Percentiles rank a stretch among this genome's conserved stretches.
Conservation (phyloP, 1,140 invertebrate species). For the Bombus pascuorum region DNA sequence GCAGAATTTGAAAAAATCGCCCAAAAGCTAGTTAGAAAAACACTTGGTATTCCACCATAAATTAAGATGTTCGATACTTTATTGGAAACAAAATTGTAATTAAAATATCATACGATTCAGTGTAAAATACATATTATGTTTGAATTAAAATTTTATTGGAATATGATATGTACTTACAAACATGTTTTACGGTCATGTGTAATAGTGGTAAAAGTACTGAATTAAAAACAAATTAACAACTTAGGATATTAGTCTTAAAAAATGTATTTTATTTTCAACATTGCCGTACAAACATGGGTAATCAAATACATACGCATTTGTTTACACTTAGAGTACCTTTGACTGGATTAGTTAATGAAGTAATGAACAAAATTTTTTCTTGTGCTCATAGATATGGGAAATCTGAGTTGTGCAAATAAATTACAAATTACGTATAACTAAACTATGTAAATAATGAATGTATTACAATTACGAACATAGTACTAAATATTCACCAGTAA, state of each 20-base stretch:
- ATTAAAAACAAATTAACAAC: background rate
- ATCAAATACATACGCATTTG: slow-evolving; percentile 71
- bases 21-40: slow-evolving; percentile 95
- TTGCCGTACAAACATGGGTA: slow-evolving; percentile 74
- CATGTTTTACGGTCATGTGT: background rate
- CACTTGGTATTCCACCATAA: slow-evolving; percentile 87
- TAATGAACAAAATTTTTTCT: slow-evolving; percentile 56
- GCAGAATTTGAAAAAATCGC: slow-evolving; percentile 97
- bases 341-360: slow-evolving; percentile 52
- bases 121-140: slow-evolving; percentile 18
- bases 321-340: slow-evolving; percentile 65
- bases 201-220: background rate
- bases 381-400: slow-evolving; percentile 39
- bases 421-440: background rate
- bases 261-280: slow-evolving; percentile 75
- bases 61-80: slow-evolving; percentile 23
- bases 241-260: slow-evolving; percentile 58
- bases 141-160: slow-evolving; percentile 50
- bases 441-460: background rate
- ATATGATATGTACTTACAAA: slow-evolving; percentile 1
- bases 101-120: slow-evolving; percentile 6
- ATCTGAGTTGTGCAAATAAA: background rate
- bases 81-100: slow-evolving; percentile 36
- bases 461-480: slow-evolving; percentile 1
- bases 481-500: background rate